Evolutionary conservation across 2,888 invertebrate species (phyloP), one percentile per base, ranked within the genome.

Genomic region (Drosophila maculinotata): DNA sequence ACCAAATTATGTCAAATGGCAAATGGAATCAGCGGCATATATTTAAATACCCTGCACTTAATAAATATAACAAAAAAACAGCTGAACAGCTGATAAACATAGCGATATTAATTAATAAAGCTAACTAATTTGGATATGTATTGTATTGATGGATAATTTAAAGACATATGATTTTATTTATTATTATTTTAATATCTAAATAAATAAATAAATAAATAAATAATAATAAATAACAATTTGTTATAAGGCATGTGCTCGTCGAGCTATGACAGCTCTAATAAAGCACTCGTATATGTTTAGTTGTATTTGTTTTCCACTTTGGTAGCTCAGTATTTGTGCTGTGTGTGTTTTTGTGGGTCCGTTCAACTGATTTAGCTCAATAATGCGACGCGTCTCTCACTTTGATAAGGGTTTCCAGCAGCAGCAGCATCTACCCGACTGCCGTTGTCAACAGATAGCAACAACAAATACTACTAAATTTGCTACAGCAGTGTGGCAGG

Each of bases 351-450:
- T 41, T 58, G 41, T 39, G 54, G 28, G 25, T 14, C 33, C 49
- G 52, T 35, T 54, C 30, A 81, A 75, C 82, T 69, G 80, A 82
- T 82, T 85, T 84, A 58, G 76, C 69, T 74, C 69, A 70, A 76
- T 74, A 82, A 82, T 73, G 83, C 66, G 83, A 76, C 69, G 79
- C 73, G 79, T 76, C 63, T 54, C 70, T 69, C 68, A 53, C 33
- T 65, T 83, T 81, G 86, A 85, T 53, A 60, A 85, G 86, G 86
- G 86, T 85, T 54, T 33, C 23, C 39, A 41, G 8, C 26, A 31
- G 17, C 49, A 38, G 38, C 38, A 31, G 45, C 28, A 33, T 10
- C 41, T 20, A 39, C 47, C 17, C 42, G 25, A 35, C 36, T 23
- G 54, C 59, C 70, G 30, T 49, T 70, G 71, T 70, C 70, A 60